Percentiles rank a stretch among this genome's conserved stretches.
Evolutionary conservation across 1,140 invertebrate species (phyloP).

Genomic region (Ceratosolen solmsi): DNA sequence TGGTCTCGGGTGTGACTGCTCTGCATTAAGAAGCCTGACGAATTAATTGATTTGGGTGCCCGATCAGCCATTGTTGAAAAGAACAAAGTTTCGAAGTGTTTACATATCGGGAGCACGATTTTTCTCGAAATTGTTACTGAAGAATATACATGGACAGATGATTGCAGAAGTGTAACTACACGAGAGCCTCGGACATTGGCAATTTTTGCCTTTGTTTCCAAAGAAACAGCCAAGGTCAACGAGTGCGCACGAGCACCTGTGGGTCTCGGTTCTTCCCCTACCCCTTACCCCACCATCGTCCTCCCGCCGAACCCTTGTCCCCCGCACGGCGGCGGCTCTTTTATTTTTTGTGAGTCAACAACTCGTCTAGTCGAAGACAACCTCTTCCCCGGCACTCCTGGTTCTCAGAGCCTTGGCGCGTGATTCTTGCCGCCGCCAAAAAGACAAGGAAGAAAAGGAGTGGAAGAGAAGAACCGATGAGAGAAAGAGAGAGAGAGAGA

Average conservation of each 20-base stretch:
- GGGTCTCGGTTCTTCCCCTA: background rate
- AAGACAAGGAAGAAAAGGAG: background rate
- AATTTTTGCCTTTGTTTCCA: slow-evolving; percentile 42
- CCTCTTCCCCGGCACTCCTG: background rate
- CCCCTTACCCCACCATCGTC: background rate
- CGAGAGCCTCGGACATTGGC: background rate
- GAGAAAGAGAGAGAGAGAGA: background rate
- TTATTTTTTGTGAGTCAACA: slow-evolving; percentile 45
- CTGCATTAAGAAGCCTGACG: slow-evolving; percentile 52
- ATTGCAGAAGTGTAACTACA: background rate
- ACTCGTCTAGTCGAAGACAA: background rate
- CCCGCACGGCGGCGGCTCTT: background rate
- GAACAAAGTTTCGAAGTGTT: background rate
- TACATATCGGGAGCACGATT: no score
- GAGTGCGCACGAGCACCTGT: background rate
- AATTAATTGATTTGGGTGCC: slow-evolving; percentile 64
- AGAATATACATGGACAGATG: no score
- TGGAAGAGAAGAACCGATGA: background rate
- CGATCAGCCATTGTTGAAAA: no score
- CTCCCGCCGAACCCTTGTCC: background rate
- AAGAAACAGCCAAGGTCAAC: slow-evolving; percentile 33
- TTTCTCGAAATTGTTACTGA: no score
- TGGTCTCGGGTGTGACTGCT: slow-evolving; percentile 51
- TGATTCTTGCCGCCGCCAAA: background rate
- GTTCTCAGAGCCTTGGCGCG: background rate